Base-by-base conservation (phyloP, 2,113 vertebrate species). In the Solenodon paradoxus region DNA sequence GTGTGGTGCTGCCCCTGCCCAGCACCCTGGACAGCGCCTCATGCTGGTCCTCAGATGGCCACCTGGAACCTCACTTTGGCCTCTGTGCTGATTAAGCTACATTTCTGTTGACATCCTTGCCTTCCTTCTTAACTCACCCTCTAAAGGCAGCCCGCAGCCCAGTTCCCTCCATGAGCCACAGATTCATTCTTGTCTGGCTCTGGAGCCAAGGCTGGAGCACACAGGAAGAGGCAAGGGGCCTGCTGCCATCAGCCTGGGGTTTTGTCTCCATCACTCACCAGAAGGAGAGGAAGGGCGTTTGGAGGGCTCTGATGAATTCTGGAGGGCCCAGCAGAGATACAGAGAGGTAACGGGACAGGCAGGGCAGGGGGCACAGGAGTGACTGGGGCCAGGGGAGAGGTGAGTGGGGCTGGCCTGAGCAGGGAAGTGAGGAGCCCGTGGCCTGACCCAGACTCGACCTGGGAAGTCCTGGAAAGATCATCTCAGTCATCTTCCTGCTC, bases 21-120 rank as follows among this genome's bases (percentile, higher is more conserved):
- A 97, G 97, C 96, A 97, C 97, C 97, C 94, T 97, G 97, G 96
- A 97, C 97, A 97, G 97, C 96, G 10, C 87, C 95, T 5, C 91
- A 5, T 0, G 0, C 85, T 12, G 89, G 78, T 28, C 40, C 28
- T 40, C 13, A 19, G 72, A 26, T 3, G 40, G 72, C 49, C 2
- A 30, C 59, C 9, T 57, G 10, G 3, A 82, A 72, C 59, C 64
- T 64, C 10, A 0, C 49, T 79, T 19, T 45, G 78, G 85, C 75
- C 75, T 80, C 64, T 68, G 35, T 78, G 22, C n/a, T n/a, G n/a
- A n/a, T n/a, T n/a, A 55, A 49, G 75, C 59, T 53, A 55, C 7
- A 5, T 64, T 90, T 96, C 51, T 57, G n/a, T 40, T 66, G 79
- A 32, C 42, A 53, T 94, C 69, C 49, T 77, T 77, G 28, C n/a